Conservation (phyloP, 2,797 vertebrate genomes). For the Pseudochaenichthys georgianus region DNA sequence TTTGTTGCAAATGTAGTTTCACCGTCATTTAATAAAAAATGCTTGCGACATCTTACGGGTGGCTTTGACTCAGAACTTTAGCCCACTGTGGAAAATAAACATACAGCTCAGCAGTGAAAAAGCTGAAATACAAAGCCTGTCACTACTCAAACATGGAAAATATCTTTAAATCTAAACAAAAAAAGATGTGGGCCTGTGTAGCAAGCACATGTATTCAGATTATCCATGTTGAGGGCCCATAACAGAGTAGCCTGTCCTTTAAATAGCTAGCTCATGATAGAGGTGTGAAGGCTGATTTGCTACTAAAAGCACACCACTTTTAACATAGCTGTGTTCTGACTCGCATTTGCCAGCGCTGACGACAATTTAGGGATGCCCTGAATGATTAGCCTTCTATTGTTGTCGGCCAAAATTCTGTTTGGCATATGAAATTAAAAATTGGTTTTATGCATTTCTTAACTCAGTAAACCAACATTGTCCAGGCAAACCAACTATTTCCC, state of each 20-base stretch:
- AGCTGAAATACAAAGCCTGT: not conserved
- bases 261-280: not conserved
- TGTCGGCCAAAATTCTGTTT: too few species aligned
- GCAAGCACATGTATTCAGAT: not conserved
- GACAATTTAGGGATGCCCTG: too few species aligned
- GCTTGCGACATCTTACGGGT: too few species aligned
- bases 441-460: too few species aligned
- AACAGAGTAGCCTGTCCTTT: not conserved
- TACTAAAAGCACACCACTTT: not conserved
- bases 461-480: too few species aligned
- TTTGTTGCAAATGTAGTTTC: too few species aligned
- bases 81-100: not conserved
- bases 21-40: too few species aligned
- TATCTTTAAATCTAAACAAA: too few species aligned
- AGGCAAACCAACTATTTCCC: too few species aligned
- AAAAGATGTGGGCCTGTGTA: not conserved
- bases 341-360: not conserved
- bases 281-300: not conserved
- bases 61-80: too few species aligned
- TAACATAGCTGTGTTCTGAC: not conserved
- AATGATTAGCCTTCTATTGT: too few species aligned
- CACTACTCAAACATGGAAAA: not conserved
- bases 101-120: not conserved
- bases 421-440: too few species aligned
- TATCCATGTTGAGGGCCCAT: not conserved